These are phyloP conservation scores for Jaculus jaculus DNA, from an alignment of 2,113 vertebrate species.

Conservation along the genomic window DNA sequence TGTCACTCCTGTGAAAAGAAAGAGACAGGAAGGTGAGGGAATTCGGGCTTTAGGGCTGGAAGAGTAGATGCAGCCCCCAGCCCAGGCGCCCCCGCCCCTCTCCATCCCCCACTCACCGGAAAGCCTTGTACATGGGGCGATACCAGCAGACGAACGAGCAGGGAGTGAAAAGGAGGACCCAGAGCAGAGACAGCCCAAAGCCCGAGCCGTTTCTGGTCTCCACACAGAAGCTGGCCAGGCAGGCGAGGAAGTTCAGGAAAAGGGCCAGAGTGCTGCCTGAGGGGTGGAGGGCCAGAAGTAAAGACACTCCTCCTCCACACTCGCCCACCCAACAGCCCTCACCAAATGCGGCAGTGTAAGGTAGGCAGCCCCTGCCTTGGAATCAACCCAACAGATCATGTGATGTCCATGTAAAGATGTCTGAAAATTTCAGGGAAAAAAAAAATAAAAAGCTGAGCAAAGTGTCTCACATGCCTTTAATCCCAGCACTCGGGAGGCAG, in stretches of 20 bases:
- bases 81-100: not conserved
- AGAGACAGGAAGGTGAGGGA: not conserved
- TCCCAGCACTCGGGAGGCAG: too few relatives aligned
- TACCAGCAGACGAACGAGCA: slow-evolving; percentile 99
- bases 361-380: not conserved
- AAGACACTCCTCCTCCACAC: not conserved
- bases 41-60: slow-evolving; percentile 5
- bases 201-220: slow-evolving; percentile 84
- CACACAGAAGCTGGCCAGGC: slow-evolving; percentile 91
- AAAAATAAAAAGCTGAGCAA: too few relatives aligned
- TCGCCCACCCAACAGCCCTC: not conserved
- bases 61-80: not conserved
- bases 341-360: not conserved
- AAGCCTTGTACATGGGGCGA: slow-evolving; percentile 96
- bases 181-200: slow-evolving; percentile 95
- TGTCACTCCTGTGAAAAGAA: slow-evolving; percentile 91
- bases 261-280: slow-evolving; percentile 89
- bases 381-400: not conserved
- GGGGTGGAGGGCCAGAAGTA: not conserved
- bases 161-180: slow-evolving; percentile 94
- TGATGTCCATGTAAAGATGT: not conserved
- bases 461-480: too few relatives aligned
- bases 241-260: slow-evolving; percentile 92
- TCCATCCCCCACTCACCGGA: slow-evolving; percentile 86
- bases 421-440: not conserved